phyloP scores from a whole-genome alignment of 2,888 invertebrate genomes.

The Abrostola tripartita region DNA sequence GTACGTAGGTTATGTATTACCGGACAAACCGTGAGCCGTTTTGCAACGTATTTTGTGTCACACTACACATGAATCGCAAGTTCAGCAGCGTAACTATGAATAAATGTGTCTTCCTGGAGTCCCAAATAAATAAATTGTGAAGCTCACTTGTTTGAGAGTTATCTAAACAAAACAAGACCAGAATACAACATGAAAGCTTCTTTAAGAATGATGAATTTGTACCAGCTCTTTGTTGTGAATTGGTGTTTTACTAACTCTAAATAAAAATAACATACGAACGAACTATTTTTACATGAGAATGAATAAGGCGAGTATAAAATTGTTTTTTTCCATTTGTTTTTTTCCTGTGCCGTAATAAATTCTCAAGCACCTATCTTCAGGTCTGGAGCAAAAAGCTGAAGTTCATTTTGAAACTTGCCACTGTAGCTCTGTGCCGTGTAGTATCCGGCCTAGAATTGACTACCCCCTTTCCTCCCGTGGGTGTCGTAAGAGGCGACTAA shows the following conservation, averaged over 20 bases:
- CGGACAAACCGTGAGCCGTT: background rate
- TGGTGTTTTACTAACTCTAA: background rate
- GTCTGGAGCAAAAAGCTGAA: too few relatives aligned
- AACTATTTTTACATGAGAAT: too few relatives aligned
- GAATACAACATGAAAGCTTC: constrained; percentile 5
- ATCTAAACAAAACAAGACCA: background rate
- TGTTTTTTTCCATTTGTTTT: too few relatives aligned
- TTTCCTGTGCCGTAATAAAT: too few relatives aligned
- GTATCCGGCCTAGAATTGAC: too few relatives aligned
- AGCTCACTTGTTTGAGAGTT: constrained; percentile 15
- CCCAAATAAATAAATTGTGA: constrained; percentile 33
- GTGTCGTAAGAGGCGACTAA: too few relatives aligned
- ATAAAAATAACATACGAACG: too few relatives aligned
- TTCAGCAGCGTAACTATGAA: constrained; percentile 46
- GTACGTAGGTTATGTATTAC: background rate
- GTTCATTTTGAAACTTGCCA: too few relatives aligned
- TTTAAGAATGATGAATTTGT: background rate
- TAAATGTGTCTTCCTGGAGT: constrained; percentile 42
- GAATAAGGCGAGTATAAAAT: too few relatives aligned
- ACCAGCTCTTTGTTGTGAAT: background rate
- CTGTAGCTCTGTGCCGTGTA: too few relatives aligned
- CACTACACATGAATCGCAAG: constrained; percentile 29
- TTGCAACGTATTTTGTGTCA: constrained; percentile 2
- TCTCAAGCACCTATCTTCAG: too few relatives aligned
- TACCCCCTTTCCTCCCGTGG: too few relatives aligned